A percentile compares a stretch with the other conserved stretches of the same genome.
phyloP scores from a whole-genome alignment of 2,113 vertebrate genomes.

The Nanger granti region DNA sequence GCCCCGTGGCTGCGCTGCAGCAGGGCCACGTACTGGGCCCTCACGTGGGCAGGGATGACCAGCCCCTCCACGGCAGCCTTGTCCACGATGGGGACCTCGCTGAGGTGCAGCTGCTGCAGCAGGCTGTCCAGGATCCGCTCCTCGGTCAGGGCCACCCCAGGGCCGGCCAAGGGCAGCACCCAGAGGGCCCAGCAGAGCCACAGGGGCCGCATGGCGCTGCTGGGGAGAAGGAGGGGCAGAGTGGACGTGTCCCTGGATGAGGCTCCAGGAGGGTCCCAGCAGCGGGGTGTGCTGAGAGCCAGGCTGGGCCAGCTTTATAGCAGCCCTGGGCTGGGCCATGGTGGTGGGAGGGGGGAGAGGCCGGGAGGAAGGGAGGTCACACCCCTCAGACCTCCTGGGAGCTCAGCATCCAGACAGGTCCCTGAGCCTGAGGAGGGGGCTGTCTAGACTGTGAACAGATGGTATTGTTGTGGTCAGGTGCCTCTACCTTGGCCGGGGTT shows the following conservation, averaged over 20 bases:
- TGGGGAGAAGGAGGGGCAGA: not conserved
- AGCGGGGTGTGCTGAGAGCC: not conserved
- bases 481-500: not conserved
- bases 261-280: not conserved
- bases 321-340: not conserved
- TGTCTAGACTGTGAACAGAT: not conserved
- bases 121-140: conserved; percentile 32
- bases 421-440: not conserved
- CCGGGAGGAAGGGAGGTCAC: conserved; percentile 24
- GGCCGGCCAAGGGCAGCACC: not conserved
- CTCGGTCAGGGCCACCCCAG: not conserved
- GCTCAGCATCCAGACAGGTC: conserved; percentile 16
- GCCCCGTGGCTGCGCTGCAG: not conserved
- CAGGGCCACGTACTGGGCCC: conserved; percentile 54
- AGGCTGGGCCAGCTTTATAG: conserved; percentile 57
- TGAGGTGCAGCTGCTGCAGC: conserved; percentile 55
- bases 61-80: not conserved
- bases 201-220: conserved; percentile 2
- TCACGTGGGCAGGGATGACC: conserved; percentile 11
- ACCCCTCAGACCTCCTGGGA: conserved; percentile 60
- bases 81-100: not conserved
- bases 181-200: conserved; percentile 56
- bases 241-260: not conserved
- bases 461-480: not conserved
- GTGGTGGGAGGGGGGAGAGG: not conserved